Base-by-base conservation (phyloP, 2,888 invertebrate species). In the Ceratothoa steindachneri region DNA sequence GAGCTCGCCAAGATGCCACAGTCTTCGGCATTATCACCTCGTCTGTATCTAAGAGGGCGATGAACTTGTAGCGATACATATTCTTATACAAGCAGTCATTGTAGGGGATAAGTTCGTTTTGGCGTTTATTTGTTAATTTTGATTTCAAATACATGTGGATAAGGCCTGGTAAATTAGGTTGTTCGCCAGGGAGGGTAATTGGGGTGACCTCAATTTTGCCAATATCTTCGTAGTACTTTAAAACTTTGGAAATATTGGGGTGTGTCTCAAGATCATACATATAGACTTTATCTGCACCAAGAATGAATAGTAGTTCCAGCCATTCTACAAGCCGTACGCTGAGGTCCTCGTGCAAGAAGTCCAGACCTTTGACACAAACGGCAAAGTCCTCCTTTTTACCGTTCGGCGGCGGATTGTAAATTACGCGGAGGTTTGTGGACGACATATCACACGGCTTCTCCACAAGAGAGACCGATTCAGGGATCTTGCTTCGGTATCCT, bases 31-130 rank as follows among this genome's bases (percentile, higher is more conserved):
- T 93, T 81, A 97, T 95, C 72, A 95, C 92, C 85, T 97, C 97
- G 85, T 97, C 97, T 80, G 94, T 92, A 84, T 97, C 97, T 70
- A 96, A 87, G 75, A 97, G 86, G n/a, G 93, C 93, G 71, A 95
- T 90, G 85, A 93, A 94, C 80, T 92, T 89, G 85, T 95, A 96
- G 80, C 90, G 88, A 84, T 95, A 93, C 87, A 96, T 89, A 84
- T 96, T 92, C 84, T 93, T 91, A 86, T 96, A 96, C 71, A 97
- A 88, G 83, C 97, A 97, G 85, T 97, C 97, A 85, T 97, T 97
- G 87, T 97, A 97, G 12, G 96, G 95, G 81, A 97, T 93, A 76
- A 97, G 88, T 85, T 97, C 97, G 86, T 95, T 95, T 84, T 95
- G 93, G 15, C 96, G 88, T 85, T 97, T 97, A 85, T 95, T 93